Evolutionary conservation across 2,113 vertebrate genomes (phyloP).

Genomic region (Neodon shergylaensis): DNA sequence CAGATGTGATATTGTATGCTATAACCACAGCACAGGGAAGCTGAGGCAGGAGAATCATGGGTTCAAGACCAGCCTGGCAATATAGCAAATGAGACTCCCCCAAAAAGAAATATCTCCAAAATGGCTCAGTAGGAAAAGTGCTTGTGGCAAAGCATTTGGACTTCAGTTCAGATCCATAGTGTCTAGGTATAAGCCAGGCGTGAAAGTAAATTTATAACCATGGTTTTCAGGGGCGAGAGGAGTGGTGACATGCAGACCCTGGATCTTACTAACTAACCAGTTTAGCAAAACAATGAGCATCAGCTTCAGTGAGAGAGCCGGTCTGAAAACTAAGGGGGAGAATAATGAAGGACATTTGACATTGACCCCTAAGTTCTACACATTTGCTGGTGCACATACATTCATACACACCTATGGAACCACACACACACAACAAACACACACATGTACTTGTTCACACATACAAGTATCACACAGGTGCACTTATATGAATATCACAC

Average conservation of each 20-base stretch:
- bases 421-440: not conserved
- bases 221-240: not conserved
- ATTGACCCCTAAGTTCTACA: not conserved
- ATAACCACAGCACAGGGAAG: not conserved
- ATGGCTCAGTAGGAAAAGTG: not conserved
- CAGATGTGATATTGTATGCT: not conserved
- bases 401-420: not conserved
- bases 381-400: rapidly evolving
- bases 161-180: not conserved
- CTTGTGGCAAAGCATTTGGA: not conserved
- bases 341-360: not conserved
- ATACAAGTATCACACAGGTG: not conserved
- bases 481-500: not conserved
- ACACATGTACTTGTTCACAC: too few relatives aligned
- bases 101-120: not conserved
- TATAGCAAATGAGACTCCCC: not conserved
- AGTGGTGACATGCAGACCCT: not conserved
- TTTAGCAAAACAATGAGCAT: not conserved
- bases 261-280: not conserved
- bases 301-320: not conserved
- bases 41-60: not conserved
- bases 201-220: too few relatives aligned
- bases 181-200: not conserved
- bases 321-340: not conserved
- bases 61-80: not conserved